phyloP scores from a whole-genome alignment of 2,797 vertebrate genomes.

The Perodicticus potto region DNA sequence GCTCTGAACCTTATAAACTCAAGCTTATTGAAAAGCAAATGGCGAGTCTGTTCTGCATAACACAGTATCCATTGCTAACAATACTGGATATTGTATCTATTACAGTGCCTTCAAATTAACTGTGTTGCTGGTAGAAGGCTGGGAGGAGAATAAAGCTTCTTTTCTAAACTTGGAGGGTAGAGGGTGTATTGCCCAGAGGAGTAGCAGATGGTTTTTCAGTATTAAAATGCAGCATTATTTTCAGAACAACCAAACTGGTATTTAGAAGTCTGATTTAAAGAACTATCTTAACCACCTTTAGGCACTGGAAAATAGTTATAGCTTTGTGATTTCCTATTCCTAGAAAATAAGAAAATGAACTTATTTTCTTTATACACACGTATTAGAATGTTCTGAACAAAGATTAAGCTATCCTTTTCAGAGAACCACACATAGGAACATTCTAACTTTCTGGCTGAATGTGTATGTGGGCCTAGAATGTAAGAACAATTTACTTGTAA shows the following conservation, averaged over 20 bases:
- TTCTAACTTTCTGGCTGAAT: constrained; percentile 57
- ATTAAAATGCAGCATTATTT: constrained; percentile 52
- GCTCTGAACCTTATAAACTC: constrained; percentile 70
- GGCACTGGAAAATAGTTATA: constrained; percentile 34
- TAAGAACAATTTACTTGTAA: neutral
- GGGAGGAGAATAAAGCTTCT: neutral
- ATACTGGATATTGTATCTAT: neutral
- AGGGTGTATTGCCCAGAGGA: neutral
- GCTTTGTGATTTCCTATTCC: constrained; percentile 24
- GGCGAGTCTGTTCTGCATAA: neutral
- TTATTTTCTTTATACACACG: neutral
- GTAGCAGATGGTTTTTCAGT: constrained; percentile 40
- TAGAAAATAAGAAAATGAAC: neutral
- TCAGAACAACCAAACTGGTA: constrained; percentile 30
- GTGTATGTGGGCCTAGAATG: neutral
- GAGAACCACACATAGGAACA: neutral
- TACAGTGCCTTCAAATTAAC: constrained; percentile 26
- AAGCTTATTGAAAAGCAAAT: constrained; percentile 70
- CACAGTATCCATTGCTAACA: neutral
- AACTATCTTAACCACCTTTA: neutral
- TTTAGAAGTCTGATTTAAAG: constrained; percentile 35
- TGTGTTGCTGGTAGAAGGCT: neutral
- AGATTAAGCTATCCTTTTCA: neutral
- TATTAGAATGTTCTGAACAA: neutral
- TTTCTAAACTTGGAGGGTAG: constrained; percentile 20